Evolutionary conservation across 2,113 vertebrate genomes (phyloP).

Genomic region (Synodontis membranacea): DNA sequence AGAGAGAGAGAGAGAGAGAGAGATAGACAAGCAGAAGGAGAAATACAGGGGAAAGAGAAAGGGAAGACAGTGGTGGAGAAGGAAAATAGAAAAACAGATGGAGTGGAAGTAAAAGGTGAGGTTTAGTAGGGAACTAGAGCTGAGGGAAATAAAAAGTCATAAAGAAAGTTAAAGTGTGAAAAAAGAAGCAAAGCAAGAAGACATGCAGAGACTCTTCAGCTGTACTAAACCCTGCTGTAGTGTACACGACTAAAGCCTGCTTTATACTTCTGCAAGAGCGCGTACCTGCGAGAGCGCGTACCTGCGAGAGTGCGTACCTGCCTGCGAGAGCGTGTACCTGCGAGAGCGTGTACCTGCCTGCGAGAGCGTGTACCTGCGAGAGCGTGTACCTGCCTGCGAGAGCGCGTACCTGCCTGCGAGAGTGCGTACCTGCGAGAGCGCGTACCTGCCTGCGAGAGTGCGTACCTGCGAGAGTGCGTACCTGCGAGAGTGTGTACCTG

Average conservation of each 20-base stretch:
- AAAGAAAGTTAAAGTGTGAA: conserved; percentile 12
- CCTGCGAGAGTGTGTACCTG: too few species aligned
- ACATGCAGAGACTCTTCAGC: conserved; percentile 30
- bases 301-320: too few species aligned
- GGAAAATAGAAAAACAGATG: conserved; percentile 62
- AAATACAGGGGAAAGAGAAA: conserved; percentile 25
- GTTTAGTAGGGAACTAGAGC: conserved; percentile 60
- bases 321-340: too few species aligned
- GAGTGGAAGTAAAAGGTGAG: conserved; percentile 62
- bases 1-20: conserved; percentile 44
- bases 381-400: too few species aligned
- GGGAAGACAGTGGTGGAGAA: conserved; percentile 61
- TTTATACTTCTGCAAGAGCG: neutral
- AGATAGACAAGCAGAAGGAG: neutral
- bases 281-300: neutral
- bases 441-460: too few species aligned
- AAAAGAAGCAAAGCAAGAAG: conserved; percentile 25
- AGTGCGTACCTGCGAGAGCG: neutral
- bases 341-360: neutral
- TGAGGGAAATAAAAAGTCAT: conserved; percentile 22
- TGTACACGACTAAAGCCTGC: neutral
- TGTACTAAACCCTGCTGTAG: neutral
- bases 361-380: neutral
- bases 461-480: too few species aligned
- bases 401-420: neutral